Conservation (phyloP, 2,797 vertebrate genomes). For the Syngnathus acus region DNA sequence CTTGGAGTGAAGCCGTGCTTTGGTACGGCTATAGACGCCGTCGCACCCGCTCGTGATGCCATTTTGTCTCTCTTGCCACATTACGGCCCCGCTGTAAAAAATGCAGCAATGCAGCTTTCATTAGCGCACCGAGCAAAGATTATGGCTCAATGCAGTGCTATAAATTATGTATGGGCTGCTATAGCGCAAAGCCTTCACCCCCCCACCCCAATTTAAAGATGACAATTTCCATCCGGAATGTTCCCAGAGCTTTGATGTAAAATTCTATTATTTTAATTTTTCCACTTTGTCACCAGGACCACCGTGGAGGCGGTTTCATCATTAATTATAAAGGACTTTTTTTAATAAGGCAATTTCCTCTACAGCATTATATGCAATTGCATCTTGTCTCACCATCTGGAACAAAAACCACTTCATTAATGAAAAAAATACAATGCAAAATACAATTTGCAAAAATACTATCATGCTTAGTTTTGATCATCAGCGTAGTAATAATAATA, state of each 20-base stretch:
- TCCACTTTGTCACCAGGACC: neutral
- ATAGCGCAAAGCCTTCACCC: constrained; percentile 15
- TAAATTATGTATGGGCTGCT: constrained; percentile 63
- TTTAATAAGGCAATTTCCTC: too few relatives aligned
- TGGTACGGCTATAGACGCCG: neutral
- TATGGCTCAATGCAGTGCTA: constrained; percentile 57
- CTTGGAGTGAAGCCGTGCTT: constrained; percentile 26
- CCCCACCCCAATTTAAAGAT: constrained; percentile 12
- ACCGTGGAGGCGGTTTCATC: neutral
- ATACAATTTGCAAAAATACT: too few relatives aligned
- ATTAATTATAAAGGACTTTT: too few relatives aligned
- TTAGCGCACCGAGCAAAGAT: constrained; percentile 60
- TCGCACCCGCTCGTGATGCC: constrained; percentile 33
- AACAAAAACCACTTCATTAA: too few relatives aligned
- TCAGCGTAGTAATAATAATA: too few relatives aligned
- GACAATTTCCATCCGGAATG: constrained; percentile 2
- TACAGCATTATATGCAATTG: too few relatives aligned
- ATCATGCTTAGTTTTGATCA: too few relatives aligned
- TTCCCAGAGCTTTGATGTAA: neutral
- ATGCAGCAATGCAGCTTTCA: constrained; percentile 55
- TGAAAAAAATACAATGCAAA: too few relatives aligned
- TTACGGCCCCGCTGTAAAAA: constrained; percentile 45
- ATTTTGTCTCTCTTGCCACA: constrained; percentile 40
- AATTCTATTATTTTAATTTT: neutral
- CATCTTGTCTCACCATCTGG: too few relatives aligned